Conservation (phyloP, 2,797 vertebrate genomes). For the Leucoraja ocellata region DNA sequence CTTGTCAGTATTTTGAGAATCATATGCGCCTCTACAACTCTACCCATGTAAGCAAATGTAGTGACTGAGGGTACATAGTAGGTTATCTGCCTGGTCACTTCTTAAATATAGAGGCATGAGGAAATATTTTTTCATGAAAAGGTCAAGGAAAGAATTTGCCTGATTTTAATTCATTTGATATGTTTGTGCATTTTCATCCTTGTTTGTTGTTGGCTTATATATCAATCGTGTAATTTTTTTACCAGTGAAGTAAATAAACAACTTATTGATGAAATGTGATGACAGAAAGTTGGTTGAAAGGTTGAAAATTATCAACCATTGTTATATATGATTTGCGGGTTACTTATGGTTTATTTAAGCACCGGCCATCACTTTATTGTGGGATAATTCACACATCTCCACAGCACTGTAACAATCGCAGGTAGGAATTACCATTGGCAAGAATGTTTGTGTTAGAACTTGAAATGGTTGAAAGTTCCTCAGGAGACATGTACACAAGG, state of each 20-base stretch:
- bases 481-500: background rate
- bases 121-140: background rate
- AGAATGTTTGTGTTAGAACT: background rate
- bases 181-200: background rate
- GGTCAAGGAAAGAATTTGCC: background rate
- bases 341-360: background rate
- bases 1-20: background rate
- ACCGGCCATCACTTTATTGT: background rate
- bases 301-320: background rate
- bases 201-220: background rate
- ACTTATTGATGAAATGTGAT: background rate
- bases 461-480: conserved; percentile 23
- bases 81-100: background rate
- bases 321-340: background rate
- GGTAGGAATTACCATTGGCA: background rate
- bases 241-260: background rate
- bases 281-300: background rate
- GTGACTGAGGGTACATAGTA: background rate
- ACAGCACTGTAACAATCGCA: background rate
- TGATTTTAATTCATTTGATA: background rate
- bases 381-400: conserved; percentile 10
- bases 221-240: background rate
- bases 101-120: background rate
- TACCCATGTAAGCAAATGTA: background rate
- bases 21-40: background rate